Conservation (phyloP, 2,113 vertebrate genomes). For the Tretioscincus oriximinensis region DNA sequence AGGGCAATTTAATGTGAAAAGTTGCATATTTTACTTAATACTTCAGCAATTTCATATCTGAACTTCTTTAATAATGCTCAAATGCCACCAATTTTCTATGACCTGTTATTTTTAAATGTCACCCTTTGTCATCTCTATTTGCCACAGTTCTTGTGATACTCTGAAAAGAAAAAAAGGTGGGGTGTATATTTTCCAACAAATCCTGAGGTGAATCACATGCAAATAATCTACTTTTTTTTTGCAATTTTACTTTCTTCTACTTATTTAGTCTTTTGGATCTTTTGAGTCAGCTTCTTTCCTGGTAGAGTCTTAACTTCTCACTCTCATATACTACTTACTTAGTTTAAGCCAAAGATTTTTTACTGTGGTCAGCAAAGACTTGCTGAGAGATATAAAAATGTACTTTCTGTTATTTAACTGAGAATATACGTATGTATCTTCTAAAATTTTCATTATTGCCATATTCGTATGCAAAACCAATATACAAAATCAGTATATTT, state of each 20-base stretch:
- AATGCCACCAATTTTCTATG: slow-evolving; percentile 14
- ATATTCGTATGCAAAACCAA: too few species aligned
- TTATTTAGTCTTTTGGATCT: neutral
- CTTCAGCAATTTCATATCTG: slow-evolving; percentile 12
- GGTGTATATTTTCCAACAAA: neutral
- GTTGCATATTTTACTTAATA: slow-evolving; percentile 15
- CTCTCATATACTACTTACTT: too few species aligned
- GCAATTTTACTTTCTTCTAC: neutral
- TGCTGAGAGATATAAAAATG: too few species aligned
- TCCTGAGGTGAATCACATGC: slow-evolving; percentile 4
- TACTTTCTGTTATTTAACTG: too few species aligned
- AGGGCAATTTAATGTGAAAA: neutral
- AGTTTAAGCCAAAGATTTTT: too few species aligned
- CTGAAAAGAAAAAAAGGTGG: neutral
- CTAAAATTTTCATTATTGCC: too few species aligned
- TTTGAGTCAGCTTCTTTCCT: too few species aligned
- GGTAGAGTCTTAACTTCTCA: too few species aligned
- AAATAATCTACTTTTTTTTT: neutral
- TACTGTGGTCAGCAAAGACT: too few species aligned
- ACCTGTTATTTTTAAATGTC: slow-evolving; percentile 30
- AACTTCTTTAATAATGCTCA: slow-evolving; percentile 13
- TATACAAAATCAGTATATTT: too few species aligned
- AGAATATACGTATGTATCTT: too few species aligned
- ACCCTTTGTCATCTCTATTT: slow-evolving; percentile 26
- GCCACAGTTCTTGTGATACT: slow-evolving; percentile 7